Percentiles rank a stretch among this genome's conserved stretches.
Evolutionary conservation across 2,113 vertebrate species (phyloP).

Genomic region (Notiomystis cincta): DNA sequence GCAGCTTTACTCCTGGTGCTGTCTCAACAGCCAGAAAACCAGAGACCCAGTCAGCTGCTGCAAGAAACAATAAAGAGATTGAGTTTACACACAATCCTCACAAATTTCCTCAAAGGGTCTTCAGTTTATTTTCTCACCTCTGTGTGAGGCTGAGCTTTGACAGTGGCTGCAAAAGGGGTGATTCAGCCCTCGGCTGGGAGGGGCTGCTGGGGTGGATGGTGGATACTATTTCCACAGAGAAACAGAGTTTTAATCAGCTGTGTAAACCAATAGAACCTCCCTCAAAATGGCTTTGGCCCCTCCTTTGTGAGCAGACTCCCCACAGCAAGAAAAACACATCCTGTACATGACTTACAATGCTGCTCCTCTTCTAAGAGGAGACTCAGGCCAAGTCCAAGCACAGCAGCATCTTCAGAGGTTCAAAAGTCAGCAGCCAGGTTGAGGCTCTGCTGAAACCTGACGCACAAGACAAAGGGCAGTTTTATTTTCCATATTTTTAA

Average conservation of each 20-base stretch:
- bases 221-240: slow-evolving; percentile 31
- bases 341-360: neutral
- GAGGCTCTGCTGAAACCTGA: neutral
- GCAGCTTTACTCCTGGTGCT: neutral
- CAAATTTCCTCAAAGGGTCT: neutral
- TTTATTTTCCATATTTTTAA: neutral
- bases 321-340: neutral
- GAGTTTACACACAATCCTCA: neutral
- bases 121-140: slow-evolving; percentile 20
- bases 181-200: neutral
- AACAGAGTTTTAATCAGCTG: slow-evolving; percentile 28
- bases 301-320: neutral
- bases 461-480: neutral
- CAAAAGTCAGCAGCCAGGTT: neutral
- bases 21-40: neutral
- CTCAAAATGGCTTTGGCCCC: neutral
- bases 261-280: neutral
- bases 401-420: neutral
- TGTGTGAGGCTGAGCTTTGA: neutral
- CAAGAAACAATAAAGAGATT: neutral
- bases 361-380: neutral
- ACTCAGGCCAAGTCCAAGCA: neutral
- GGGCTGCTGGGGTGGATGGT: neutral
- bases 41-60: neutral
- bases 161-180: neutral